These are phyloP conservation scores for Nycticorax nycticorax DNA, from an alignment of 2,113 vertebrate species.

Conservation along the genomic window DNA sequence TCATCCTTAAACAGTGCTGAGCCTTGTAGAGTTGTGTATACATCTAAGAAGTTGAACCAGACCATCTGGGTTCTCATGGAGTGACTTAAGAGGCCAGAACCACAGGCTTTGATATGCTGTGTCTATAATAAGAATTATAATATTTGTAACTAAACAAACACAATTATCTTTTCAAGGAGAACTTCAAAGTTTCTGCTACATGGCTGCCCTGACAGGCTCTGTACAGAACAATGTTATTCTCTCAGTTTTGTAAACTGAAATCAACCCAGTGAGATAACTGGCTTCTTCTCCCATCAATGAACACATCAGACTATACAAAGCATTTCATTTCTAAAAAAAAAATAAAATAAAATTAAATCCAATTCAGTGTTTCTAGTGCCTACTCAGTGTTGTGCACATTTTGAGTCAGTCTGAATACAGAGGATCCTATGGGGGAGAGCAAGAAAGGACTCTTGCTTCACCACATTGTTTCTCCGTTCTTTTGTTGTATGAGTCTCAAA, in stretches of 20 bases:
- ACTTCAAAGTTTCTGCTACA: background rate
- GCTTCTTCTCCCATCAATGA: background rate
- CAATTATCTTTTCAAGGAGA: background rate
- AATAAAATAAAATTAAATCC: background rate
- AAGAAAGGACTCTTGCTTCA: background rate
- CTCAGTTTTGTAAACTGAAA: background rate
- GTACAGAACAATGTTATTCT: background rate
- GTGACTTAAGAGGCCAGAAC: background rate
- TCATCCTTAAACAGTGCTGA: background rate
- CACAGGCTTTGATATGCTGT: background rate
- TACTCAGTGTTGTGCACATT: background rate
- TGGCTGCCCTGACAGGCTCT: background rate
- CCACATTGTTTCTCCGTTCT: background rate
- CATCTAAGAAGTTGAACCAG: background rate
- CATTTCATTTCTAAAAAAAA: background rate
- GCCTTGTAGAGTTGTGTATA: background rate
- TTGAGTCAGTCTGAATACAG: background rate
- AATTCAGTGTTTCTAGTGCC: background rate
- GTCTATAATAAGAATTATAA: background rate
- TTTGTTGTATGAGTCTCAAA: background rate
- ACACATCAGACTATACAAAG: background rate
- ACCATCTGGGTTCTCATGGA: background rate
- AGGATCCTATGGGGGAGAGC: background rate
- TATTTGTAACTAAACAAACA: background rate
- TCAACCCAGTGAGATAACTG: background rate